A percentile compares a stretch with the other conserved stretches of the same genome.
Conservation (phyloP, 2,888 invertebrate species). For the Platycheirus albimanus region DNA sequence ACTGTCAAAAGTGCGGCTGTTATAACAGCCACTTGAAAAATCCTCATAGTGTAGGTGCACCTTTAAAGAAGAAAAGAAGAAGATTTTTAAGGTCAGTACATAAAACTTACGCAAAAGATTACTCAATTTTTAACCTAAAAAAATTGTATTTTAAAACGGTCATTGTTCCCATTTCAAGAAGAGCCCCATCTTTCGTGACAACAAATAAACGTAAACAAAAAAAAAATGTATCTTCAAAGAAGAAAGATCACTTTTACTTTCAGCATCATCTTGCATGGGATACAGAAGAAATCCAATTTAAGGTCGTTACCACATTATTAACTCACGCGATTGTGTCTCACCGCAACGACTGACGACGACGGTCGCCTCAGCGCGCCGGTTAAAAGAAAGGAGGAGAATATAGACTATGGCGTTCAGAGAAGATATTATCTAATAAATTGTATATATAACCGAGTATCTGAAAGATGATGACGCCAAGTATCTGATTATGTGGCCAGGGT, state of each 20-base stretch:
- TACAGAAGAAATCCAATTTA: constrained; percentile 30
- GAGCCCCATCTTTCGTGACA: constrained; percentile 15
- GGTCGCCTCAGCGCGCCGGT: too few species aligned
- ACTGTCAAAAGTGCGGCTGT: constrained; percentile 61
- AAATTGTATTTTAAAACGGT: constrained; percentile 50
- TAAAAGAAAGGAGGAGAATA: constrained; percentile 1
- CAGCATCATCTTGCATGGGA: constrained; percentile 35
- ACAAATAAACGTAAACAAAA: constrained; percentile 56
- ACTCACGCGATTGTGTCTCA: constrained; percentile 3
- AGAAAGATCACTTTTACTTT: constrained; percentile 71
- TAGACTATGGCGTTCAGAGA: not conserved
- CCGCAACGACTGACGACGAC: too few species aligned
- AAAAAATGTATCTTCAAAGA: constrained; percentile 40
- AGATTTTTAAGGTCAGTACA: constrained; percentile 39
- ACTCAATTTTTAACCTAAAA: constrained; percentile 55
- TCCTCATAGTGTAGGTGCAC: constrained; percentile 48
- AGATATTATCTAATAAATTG: constrained; percentile 55
- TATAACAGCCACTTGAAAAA: constrained; percentile 64
- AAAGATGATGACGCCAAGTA: constrained; percentile 60
- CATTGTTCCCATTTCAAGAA: constrained; percentile 59
- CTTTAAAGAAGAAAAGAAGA: constrained; percentile 25
- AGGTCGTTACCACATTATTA: constrained; percentile 71
- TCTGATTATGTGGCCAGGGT: constrained; percentile 46
- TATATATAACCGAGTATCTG: constrained; percentile 21
- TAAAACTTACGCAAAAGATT: constrained; percentile 15